A percentile compares a stretch with the other conserved stretches of the same genome.
Conservation (phyloP, 2,113 vertebrate species). For the Hippotragus niger region DNA sequence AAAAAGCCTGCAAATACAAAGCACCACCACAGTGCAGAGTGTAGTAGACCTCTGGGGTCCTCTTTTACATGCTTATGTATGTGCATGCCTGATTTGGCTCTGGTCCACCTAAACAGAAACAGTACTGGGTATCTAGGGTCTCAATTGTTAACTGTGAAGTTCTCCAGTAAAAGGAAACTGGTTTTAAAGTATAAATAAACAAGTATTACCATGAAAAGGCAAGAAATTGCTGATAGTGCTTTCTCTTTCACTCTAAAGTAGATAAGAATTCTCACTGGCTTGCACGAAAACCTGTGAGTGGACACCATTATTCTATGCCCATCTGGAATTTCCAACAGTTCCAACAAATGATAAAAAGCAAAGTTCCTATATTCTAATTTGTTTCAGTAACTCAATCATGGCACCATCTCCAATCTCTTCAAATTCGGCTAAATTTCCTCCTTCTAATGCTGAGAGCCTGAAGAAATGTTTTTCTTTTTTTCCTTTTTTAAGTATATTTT, state of each 20-base stretch:
- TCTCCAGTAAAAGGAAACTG: not conserved
- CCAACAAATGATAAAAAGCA: not conserved
- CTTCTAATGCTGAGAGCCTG: not conserved
- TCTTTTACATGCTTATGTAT: not conserved
- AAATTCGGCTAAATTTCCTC: constrained; percentile 13
- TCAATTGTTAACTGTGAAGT: not conserved
- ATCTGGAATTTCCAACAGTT: not conserved
- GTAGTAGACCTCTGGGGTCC: not conserved
- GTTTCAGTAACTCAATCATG: not conserved
- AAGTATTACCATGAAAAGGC: not conserved
- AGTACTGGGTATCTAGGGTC: not conserved
- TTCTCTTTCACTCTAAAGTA: not conserved
- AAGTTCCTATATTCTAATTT: not conserved
- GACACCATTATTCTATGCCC: not conserved
- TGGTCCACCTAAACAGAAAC: not conserved
- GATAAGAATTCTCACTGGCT: not conserved
- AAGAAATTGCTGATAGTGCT: not conserved
- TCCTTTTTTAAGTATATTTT: not conserved
- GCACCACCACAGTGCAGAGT: not conserved
- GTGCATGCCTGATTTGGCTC: not conserved
- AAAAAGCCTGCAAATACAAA: not conserved
- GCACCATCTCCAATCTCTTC: not conserved
- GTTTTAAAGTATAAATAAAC: not conserved
- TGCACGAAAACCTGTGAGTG: not conserved
- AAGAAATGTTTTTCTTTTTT: not conserved